Base-by-base conservation (phyloP, 1,140 invertebrate species). In the Diorhabda sublineata region DNA sequence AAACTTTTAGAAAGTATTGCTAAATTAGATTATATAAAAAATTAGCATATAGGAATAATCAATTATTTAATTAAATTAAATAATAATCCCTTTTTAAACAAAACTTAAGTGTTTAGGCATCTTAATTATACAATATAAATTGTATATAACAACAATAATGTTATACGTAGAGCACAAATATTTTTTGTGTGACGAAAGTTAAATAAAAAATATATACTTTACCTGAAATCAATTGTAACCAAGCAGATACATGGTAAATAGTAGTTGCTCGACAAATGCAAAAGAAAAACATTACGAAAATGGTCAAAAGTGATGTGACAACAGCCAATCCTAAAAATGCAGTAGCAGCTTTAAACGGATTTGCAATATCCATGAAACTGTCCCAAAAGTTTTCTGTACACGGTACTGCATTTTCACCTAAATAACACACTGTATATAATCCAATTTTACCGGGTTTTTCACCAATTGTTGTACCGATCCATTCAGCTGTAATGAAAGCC, bases 401-500 rank as follows among this genome's bases (percentile, higher is more conserved):
- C 62, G 89, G 88, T 83, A 91, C 88, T 42, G 87, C 84, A 64
- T 85, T 75, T 57, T 79, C 83, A 68, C 87, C 87, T n/a, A 84
- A 86, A 78, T 89, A 82, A 81, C 95, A 97, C 65, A 89, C 89
- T 71, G 91, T 90, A 91, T 94, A 97, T n/a, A 98, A 83, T 3
- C 96, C 95, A 78, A 97, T 92, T 82, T 93, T 93, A 9, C 95
- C 95, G 0, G 93, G 92, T 78, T 91, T 92, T 68, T 93, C 91
- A 59, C 92, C 91, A 61, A 92, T 88, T 65, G 90, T 87, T 87
- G 90, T 89, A 2, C 86, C 96, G 77, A 89, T 92, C 92, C 97
- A 99, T 83, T 98, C 96, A 5, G 96, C 96, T 65, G 97, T 97
- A 11, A 98, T 89, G 80, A 98, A 97, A 0, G 95, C 92, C 11